Evolutionary conservation across 2,113 vertebrate species (phyloP).

Genomic region (Corydoras sp.): DNA sequence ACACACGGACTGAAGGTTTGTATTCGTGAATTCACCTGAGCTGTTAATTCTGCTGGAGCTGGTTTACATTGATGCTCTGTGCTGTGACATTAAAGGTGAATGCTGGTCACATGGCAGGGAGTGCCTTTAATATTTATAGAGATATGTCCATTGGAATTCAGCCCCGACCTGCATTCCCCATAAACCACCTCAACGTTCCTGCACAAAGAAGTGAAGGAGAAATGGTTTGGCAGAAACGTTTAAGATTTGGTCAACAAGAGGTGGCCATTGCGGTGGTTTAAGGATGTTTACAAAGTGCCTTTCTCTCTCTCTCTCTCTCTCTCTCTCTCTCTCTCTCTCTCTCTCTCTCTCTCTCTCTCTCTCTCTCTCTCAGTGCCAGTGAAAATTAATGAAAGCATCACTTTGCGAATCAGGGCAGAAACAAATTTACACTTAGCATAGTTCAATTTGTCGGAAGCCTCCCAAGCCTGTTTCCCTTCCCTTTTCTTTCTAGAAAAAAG

Average conservation of each 20-base stretch:
- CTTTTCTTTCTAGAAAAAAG: neutral
- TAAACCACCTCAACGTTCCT: too few species aligned
- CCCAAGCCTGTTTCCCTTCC: constrained; percentile 28
- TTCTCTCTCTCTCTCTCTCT: neutral
- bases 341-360: neutral
- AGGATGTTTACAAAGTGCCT: constrained; percentile 34
- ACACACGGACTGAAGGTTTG: too few species aligned
- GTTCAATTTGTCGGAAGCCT: constrained; percentile 52
- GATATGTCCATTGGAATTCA: too few species aligned
- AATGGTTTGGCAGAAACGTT: constrained; percentile 12
- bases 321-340: too few species aligned
- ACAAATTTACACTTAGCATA: constrained; percentile 61
- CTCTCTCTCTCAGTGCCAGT: constrained; percentile 44
- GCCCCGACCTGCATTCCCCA: too few species aligned
- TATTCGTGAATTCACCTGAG: too few species aligned
- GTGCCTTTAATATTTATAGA: too few species aligned
- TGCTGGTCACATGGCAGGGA: too few species aligned
- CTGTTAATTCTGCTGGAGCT: too few species aligned
- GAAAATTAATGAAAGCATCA: constrained; percentile 63
- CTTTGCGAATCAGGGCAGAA: constrained; percentile 55
- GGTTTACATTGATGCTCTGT: too few species aligned
- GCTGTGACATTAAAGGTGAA: too few species aligned
- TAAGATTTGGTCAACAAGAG: neutral
- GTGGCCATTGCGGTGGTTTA: constrained; percentile 33
- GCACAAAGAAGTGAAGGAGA: neutral